Percentiles rank a stretch among this genome's conserved stretches.
Evolutionary conservation across 2,888 invertebrate genomes (phyloP).

Genomic region (Sinotaia quadrata): DNA sequence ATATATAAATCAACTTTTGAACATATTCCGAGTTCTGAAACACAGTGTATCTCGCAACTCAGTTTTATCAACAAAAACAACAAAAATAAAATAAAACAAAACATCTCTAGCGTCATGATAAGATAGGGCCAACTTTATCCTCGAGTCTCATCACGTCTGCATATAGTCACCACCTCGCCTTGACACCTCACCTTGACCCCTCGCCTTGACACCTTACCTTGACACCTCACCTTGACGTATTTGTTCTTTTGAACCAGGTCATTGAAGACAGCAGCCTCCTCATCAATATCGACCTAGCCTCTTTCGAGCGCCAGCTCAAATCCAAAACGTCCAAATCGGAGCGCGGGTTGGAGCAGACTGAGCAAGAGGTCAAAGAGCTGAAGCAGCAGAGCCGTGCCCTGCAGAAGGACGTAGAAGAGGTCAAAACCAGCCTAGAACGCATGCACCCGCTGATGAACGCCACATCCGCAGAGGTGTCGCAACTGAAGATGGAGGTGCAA

Average conservation of each 20-base stretch:
- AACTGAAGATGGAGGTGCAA: slow-evolving; percentile 40
- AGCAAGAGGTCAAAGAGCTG: slow-evolving; percentile 30
- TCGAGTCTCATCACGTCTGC: too few relatives aligned
- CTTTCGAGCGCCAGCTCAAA: slow-evolving; percentile 32
- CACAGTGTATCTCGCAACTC: too few relatives aligned
- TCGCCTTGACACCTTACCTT: not conserved
- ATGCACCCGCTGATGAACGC: slow-evolving; percentile 16
- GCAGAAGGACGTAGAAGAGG: slow-evolving; percentile 7
- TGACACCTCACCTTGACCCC: not conserved
- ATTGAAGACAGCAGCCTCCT: slow-evolving; percentile 31
- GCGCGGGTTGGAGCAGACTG: slow-evolving; percentile 24
- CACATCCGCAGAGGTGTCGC: slow-evolving; percentile 28
- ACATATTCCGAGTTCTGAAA: too few relatives aligned
- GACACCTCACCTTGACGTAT: not conserved
- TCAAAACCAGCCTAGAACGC: slow-evolving; percentile 12
- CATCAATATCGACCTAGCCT: slow-evolving; percentile 33
- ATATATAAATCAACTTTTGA: too few relatives aligned
- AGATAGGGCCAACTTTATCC: too few relatives aligned
- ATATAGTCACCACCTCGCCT: not conserved
- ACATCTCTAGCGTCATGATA: too few relatives aligned
- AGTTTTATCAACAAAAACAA: too few relatives aligned
- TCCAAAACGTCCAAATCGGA: slow-evolving; percentile 29
- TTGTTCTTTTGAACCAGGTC: not conserved
- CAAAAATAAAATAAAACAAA: too few relatives aligned
- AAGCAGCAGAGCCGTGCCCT: slow-evolving; percentile 30